phyloP scores from a whole-genome alignment of 2,797 vertebrate genomes.

The Paedocypris micromegethes region DNA sequence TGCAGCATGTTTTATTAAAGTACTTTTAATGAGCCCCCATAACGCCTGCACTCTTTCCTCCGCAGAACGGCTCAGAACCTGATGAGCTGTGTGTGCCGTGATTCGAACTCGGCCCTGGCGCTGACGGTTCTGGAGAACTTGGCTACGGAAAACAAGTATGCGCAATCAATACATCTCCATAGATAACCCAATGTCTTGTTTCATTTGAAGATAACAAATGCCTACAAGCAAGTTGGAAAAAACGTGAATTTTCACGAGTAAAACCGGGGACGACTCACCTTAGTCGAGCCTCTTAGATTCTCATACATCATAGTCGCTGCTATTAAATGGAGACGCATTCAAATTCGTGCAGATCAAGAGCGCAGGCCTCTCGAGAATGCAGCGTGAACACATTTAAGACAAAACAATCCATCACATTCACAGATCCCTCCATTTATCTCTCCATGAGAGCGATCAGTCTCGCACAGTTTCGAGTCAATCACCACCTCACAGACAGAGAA shows the following conservation, averaged over 20 bases:
- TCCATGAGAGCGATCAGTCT: constrained; percentile 47
- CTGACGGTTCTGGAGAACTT: constrained; percentile 71
- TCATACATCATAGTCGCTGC: constrained; percentile 39
- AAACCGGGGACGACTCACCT: constrained; percentile 28
- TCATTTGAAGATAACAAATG: constrained; percentile 24
- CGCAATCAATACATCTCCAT: constrained; percentile 14
- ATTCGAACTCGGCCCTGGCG: constrained; percentile 57
- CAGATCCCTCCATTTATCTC: constrained; percentile 50
- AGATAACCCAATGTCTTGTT: constrained; percentile 10
- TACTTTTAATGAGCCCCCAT: constrained; percentile 17
- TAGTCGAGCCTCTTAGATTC: constrained; percentile 27
- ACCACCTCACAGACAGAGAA: constrained; percentile 52
- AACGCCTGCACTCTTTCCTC: constrained; percentile 21
- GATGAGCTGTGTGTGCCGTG: constrained; percentile 61
- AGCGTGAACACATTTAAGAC: constrained; percentile 40
- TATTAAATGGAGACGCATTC: constrained; percentile 46
- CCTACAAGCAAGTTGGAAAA: neutral
- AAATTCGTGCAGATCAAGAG: constrained; percentile 27
- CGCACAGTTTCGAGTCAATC: constrained; percentile 37
- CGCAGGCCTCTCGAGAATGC: constrained; percentile 37
- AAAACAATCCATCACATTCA: constrained; percentile 58
- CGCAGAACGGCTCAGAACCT: constrained; percentile 75
- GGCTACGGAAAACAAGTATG: constrained; percentile 73
- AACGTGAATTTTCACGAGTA: constrained; percentile 12
- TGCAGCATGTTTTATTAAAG: constrained; percentile 31